phyloP scores from a whole-genome alignment of 1,140 invertebrate species.

The Cryptotermes secundus region DNA sequence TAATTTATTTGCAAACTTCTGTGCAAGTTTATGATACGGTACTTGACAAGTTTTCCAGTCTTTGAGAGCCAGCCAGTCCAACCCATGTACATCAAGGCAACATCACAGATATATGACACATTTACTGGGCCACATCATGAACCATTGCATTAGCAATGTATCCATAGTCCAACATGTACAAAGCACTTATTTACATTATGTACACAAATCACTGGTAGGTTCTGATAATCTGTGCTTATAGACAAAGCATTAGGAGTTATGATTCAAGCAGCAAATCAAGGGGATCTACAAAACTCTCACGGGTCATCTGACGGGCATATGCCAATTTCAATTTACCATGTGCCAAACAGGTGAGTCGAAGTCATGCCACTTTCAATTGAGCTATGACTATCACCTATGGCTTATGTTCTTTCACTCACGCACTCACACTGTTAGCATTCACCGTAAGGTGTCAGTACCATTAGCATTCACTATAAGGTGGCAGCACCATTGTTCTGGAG shows the following conservation, averaged over 20 bases:
- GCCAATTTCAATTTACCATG: neutral
- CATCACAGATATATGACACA: constrained; percentile 42
- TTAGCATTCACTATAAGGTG: constrained; percentile 61
- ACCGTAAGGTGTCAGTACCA: constrained; percentile 53
- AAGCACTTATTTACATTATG: constrained; percentile 36
- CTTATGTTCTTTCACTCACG: neutral
- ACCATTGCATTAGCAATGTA: constrained; percentile 17
- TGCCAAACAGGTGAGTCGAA: constrained; percentile 26
- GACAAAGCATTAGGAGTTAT: constrained; percentile 30
- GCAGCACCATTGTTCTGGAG: constrained; percentile 47
- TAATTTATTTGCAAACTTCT: constrained; percentile 40
- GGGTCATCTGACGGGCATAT: neutral
- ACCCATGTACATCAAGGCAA: constrained; percentile 39
- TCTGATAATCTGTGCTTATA: constrained; percentile 32
- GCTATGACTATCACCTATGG: neutral
- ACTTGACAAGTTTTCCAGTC: constrained; percentile 40
- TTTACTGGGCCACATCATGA: constrained; percentile 29
- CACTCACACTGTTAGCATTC: constrained; percentile 49
- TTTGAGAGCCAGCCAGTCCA: constrained; percentile 39
- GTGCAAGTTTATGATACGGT: constrained; percentile 37
- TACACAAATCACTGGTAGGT: constrained; percentile 35
- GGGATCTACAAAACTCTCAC: neutral
- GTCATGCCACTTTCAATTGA: constrained; percentile 26
- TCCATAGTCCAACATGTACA: constrained; percentile 35
- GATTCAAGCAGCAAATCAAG: constrained; percentile 22